A percentile compares a stretch with the other conserved stretches of the same genome.
These are phyloP conservation scores for Petrocephalus schoutedeni DNA, from an alignment of 2,797 vertebrate species.

Conservation along the genomic window DNA sequence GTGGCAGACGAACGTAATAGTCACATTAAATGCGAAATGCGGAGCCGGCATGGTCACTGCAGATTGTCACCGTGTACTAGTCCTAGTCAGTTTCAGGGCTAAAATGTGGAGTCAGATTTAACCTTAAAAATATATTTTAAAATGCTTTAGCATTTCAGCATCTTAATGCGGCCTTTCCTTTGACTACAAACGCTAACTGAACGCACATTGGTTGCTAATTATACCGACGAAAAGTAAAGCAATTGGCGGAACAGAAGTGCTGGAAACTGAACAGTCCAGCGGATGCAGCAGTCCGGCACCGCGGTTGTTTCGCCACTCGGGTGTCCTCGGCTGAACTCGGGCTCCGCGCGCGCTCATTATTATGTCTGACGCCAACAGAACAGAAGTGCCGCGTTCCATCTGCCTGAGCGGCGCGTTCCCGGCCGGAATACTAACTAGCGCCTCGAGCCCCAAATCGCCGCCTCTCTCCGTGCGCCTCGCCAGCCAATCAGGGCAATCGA, in stretches of 20 bases:
- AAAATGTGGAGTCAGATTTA: background rate
- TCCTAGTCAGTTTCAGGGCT: background rate
- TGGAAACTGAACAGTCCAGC: background rate
- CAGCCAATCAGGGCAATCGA: conserved; percentile 15
- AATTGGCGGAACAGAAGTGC: background rate
- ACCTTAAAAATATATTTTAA: background rate
- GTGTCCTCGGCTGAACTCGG: conserved; percentile 41
- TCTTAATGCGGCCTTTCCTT: background rate
- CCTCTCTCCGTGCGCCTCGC: conserved; percentile 13
- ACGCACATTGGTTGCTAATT: background rate
- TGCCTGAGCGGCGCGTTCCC: conserved; percentile 31
- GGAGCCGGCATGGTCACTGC: conserved; percentile 13
- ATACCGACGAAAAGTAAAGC: background rate
- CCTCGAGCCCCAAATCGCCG: conserved; percentile 16
- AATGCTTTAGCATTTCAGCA: background rate
- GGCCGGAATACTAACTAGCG: conserved; percentile 39
- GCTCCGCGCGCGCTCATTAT: conserved; percentile 30
- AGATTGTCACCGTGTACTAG: background rate
- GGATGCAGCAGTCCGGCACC: background rate
- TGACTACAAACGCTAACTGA: background rate
- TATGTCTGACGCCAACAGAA: conserved; percentile 34
- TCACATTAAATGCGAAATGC: conserved; percentile 7
- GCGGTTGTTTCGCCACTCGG: conserved; percentile 8
- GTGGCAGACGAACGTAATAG: conserved; percentile 18
- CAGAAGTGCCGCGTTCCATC: conserved; percentile 32